A percentile compares a stretch with the other conserved stretches of the same genome.
phyloP scores from a whole-genome alignment of 2,888 invertebrate genomes.

The Oxytorus armatus region DNA sequence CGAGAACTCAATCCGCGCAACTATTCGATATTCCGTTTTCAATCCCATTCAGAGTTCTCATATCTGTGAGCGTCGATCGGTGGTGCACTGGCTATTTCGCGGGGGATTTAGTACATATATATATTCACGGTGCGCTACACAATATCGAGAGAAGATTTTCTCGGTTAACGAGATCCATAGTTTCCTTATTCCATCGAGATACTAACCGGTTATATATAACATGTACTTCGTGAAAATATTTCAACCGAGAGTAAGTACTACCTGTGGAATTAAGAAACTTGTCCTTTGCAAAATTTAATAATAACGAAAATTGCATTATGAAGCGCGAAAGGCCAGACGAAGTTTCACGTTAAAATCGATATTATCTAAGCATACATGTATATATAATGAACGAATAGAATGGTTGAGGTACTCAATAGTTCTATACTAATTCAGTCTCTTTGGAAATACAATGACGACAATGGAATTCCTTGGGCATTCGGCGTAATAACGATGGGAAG shows the following conservation, averaged over 20 bases:
- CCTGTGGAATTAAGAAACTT: constrained; percentile 64
- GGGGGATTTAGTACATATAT: constrained; percentile 56
- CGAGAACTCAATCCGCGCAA: constrained; percentile 65
- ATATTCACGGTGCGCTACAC: background rate
- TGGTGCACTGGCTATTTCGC: constrained; percentile 59
- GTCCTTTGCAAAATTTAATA: constrained; percentile 56
- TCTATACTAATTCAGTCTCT: constrained; percentile 56
- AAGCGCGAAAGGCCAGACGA: constrained; percentile 31
- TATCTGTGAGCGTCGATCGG: constrained; percentile 44
- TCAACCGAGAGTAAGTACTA: constrained; percentile 27
- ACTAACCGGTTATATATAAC: background rate
- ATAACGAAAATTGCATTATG: constrained; percentile 58
- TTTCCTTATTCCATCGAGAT: constrained; percentile 13
- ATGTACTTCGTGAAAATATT: constrained; percentile 22
- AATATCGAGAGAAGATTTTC: constrained; percentile 11
- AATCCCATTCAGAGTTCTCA: constrained; percentile 56
- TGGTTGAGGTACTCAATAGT: constrained; percentile 35
- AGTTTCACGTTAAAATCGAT: constrained; percentile 48
- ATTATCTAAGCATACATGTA: background rate
- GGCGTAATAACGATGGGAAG: constrained; percentile 45
- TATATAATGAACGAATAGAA: constrained; percentile 23
- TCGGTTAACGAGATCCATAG: constrained; percentile 10
- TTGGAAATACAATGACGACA: constrained; percentile 58
- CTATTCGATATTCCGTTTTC: constrained; percentile 71
- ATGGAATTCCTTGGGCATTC: constrained; percentile 59